Percentiles rank a stretch among this genome's conserved stretches.
Evolutionary conservation across 2,888 invertebrate species (phyloP).

Genomic region (Nephrotoma guestfalica): DNA sequence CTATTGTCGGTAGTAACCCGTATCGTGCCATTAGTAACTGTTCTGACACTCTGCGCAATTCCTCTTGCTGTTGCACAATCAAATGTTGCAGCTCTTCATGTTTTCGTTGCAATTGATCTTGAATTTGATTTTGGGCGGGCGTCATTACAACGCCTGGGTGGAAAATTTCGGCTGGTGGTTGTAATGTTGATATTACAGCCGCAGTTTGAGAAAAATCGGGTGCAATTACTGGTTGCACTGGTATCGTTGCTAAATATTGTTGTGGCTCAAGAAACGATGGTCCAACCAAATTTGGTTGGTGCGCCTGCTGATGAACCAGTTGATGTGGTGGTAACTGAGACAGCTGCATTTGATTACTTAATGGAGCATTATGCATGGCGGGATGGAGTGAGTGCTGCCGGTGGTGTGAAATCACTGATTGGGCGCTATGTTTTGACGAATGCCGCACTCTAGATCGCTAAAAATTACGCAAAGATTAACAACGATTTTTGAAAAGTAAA

Average conservation of each 20-base stretch:
- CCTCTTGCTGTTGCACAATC: conserved; percentile 75
- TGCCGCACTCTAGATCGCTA: conserved; percentile 25
- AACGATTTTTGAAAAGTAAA: neutral
- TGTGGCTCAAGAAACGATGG: conserved; percentile 33
- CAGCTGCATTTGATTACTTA: conserved; percentile 13
- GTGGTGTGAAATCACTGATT: conserved; percentile 4
- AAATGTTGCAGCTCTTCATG: conserved; percentile 75
- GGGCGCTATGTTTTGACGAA: conserved; percentile 13
- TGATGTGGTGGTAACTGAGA: conserved; percentile 11
- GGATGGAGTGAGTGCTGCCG: conserved; percentile 17
- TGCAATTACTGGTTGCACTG: conserved; percentile 41
- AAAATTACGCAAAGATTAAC: conserved; percentile 9
- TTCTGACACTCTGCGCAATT: conserved; percentile 71
- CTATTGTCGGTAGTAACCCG: conserved; percentile 41
- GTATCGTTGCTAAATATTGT: conserved; percentile 42
- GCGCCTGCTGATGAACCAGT: conserved; percentile 16
- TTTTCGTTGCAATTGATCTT: conserved; percentile 64
- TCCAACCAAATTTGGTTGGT: conserved; percentile 14
- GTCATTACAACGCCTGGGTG: conserved; percentile 36
- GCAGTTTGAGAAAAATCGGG: conserved; percentile 33
- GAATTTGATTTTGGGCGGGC: conserved; percentile 42
- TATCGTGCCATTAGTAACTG: conserved; percentile 69
- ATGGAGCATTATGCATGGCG: conserved; percentile 14
- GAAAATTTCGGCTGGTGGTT: conserved; percentile 21
- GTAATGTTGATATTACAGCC: conserved; percentile 26